Evolutionary conservation across 1,140 invertebrate genomes (phyloP).

Genomic region (Xylocopa sonorina): DNA sequence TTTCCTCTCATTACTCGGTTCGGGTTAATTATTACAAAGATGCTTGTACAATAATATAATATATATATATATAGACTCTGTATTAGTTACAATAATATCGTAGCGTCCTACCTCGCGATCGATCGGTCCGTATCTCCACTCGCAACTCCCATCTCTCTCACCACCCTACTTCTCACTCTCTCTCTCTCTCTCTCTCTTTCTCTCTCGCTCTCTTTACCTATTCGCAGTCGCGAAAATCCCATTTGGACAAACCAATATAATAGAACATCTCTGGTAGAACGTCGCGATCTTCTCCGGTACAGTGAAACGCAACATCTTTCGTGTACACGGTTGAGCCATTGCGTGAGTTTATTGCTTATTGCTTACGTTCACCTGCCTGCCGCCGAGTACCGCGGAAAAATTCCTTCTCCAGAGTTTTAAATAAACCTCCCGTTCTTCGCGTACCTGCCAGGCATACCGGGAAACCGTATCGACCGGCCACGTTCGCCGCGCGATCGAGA

Average conservation of each 20-base stretch:
- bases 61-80: slow-evolving; percentile 80
- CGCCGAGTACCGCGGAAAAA: slow-evolving; percentile 27
- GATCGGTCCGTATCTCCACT: slow-evolving; percentile 46
- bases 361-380: slow-evolving; percentile 65
- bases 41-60: slow-evolving; percentile 78
- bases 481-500: background rate
- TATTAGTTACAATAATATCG: slow-evolving; percentile 79
- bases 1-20: slow-evolving; percentile 61
- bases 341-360: slow-evolving; percentile 77
- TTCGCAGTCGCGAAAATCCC: slow-evolving; percentile 18
- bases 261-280: slow-evolving; percentile 61
- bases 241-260: slow-evolving; percentile 64
- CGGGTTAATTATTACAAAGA: slow-evolving; percentile 75
- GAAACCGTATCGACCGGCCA: background rate
- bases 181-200: too few relatives aligned
- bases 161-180: background rate
- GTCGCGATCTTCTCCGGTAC: slow-evolving; percentile 5
- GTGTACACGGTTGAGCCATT: slow-evolving; percentile 50
- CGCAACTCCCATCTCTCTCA: background rate
- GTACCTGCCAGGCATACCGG: background rate
- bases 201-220: background rate
- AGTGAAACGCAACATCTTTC: slow-evolving; percentile 52
- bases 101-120: slow-evolving; percentile 57
- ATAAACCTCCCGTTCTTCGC: background rate
- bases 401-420: background rate